Evolutionary conservation across 2,113 vertebrate genomes (phyloP), one percentile per base, ranked within the genome.

Genomic region (Cranoglanis bouderius): DNA sequence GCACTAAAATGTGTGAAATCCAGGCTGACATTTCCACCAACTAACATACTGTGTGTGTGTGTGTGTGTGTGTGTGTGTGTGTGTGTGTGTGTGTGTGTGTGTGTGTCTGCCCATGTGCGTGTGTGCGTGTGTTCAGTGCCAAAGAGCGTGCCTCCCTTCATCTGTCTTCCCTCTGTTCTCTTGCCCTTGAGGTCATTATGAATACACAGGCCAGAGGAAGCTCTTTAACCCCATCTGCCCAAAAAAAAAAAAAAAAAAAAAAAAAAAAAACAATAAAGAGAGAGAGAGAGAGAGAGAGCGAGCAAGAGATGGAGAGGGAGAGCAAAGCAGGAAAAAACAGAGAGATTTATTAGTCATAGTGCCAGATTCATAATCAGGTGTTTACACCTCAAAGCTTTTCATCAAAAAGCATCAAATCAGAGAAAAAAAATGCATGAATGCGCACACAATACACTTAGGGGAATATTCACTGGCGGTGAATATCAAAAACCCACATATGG

Each of bases 171-270:
- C 83, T 82, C 51, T 90, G 43, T 83, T 91, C 82, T 84, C 83
- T 81, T 90, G 46, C 14, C 83, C 87, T 90, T 29, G 46, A 85
- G 86, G 83, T 90, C 88, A 70, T 82, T 40, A 89, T 90, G 19
- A 4, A 40, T 55, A 85, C 40, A 61, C 38, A 75, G 87, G 55
- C 24, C 46, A 86, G 53, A 86, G 82, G 3, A 83, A 38, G 57
- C 78, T 72, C 13, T 85, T 88, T 74, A 49, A 81, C 84, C 67
- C 46, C 72, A 86, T 61, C 53, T 51, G 32, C 5, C 43, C n/a
- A n/a, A n/a, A n/a, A n/a, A n/a, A n/a, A n/a, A n/a, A n/a, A n/a
- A n/a, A n/a, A n/a, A n/a, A n/a, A n/a, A n/a, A n/a, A n/a, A n/a
- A n/a, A n/a, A n/a, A 67, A 46, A 63, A 49, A 16, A 78, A n/a